Base-by-base conservation (phyloP, 2,888 invertebrate species). In the Cantharis lateralis region DNA sequence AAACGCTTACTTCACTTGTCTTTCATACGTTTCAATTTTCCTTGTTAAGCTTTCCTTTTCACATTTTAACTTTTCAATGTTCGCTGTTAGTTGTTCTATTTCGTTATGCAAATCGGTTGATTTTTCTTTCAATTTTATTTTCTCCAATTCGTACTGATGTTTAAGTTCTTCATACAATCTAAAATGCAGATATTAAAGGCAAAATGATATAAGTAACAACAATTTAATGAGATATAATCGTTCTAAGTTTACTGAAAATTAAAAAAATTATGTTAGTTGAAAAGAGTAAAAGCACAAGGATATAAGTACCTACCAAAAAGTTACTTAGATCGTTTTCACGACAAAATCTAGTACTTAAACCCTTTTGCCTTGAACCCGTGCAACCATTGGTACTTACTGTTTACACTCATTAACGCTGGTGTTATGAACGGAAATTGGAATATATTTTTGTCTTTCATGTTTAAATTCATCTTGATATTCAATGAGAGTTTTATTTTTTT, bases 161-260 rank as follows among this genome's bases (percentile, higher is more conserved):
- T 94, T 95, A 2, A 95, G 86, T 82, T 95, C 94, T 86, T 95
- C 95, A 80, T 95, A 90, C 82, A 95, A 89, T 74, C 93, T 93
- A 82, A 68, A 87, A 13, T 13, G n/a, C 4, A 13, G 13, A 32
- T 10, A n/a, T 48, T 32, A 32, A 13, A 32, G 13, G 13, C 10
- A 28, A 24, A 24, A 9, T 9, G 24, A 24, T 24, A 24, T 24
- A 24, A 20, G 20, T 20, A 18, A 18, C 18, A 18, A 18, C 2
- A 18, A 18, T 18, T 18, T 18, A 18, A n/a, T n/a, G n/a, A n/a
- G n/a, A n/a, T n/a, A n/a, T n/a, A n/a, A n/a, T n/a, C n/a, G n/a
- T n/a, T n/a, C n/a, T n/a, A n/a, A n/a, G n/a, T n/a, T n/a, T n/a
- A n/a, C n/a, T n/a, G n/a, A n/a, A n/a, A n/a, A n/a, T n/a, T n/a